These are phyloP conservation scores for Drosophila meridiana DNA, from an alignment of 2,888 invertebrate genomes.

Conservation along the genomic window DNA sequence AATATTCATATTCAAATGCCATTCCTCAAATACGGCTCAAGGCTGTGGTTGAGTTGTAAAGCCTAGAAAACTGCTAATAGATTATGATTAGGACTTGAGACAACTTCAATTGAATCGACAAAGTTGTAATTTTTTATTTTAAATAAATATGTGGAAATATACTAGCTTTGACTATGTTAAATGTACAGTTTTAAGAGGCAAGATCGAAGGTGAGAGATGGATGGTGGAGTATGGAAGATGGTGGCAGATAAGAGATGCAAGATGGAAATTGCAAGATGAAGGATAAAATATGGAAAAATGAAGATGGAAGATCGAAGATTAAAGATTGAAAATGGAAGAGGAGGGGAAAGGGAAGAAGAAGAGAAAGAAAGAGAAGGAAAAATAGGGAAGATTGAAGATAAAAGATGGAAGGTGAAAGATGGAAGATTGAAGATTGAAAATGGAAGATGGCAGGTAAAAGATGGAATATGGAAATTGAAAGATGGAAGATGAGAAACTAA, in stretches of 20 bases:
- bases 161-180: no score
- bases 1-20: slow-evolving; percentile 34
- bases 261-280: background rate
- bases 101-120: background rate
- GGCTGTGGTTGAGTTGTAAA: slow-evolving; percentile 11
- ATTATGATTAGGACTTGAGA: background rate
- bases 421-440: background rate
- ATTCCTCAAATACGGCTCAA: slow-evolving; percentile 44
- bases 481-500: background rate
- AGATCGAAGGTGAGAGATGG: no score
- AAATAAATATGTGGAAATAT: background rate
- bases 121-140: no score
- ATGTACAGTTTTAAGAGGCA: background rate
- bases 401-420: background rate
- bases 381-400: no score
- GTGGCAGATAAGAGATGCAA: background rate
- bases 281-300: background rate
- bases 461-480: background rate
- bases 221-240: background rate
- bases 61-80: slow-evolving; percentile 9
- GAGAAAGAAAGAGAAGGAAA: no score
- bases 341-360: no score
- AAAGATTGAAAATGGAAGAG: background rate
- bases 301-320: background rate
- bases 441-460: background rate